Evolutionary conservation across 2,888 invertebrate genomes (phyloP).

Genomic region (Drosophila peninsularis): DNA sequence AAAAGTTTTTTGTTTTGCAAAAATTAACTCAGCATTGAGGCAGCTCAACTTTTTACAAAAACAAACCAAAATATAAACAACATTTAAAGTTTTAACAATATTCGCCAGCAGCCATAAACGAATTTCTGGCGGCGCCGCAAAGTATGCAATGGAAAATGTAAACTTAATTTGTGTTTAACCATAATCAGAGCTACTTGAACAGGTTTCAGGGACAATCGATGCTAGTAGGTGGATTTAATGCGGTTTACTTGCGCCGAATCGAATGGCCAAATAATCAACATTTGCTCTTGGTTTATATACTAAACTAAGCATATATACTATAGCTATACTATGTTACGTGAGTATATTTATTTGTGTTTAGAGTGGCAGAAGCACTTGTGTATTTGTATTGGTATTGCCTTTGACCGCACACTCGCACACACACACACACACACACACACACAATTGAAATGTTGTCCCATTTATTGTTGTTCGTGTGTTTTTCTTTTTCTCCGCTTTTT

Average conservation of each 20-base stretch:
- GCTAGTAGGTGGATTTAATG: background rate
- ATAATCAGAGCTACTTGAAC: constrained; percentile 34
- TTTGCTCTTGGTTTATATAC: constrained; percentile 38
- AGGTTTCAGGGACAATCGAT: constrained; percentile 10
- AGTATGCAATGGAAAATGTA: constrained; percentile 25
- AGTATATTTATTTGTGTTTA: constrained; percentile 33
- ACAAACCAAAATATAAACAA: constrained; percentile 9
- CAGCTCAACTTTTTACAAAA: constrained; percentile 31
- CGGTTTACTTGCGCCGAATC: constrained; percentile 16
- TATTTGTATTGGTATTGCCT: constrained; percentile 50
- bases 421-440: constrained; percentile 20
- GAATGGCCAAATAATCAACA: constrained; percentile 60
- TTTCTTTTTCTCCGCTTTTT: constrained; percentile 16
- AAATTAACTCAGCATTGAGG: constrained; percentile 50
- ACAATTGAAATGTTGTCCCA: constrained; percentile 44
- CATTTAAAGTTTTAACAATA: constrained; percentile 23
- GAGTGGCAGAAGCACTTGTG: constrained; percentile 38
- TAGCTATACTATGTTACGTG: constrained; percentile 1
- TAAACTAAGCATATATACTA: constrained; percentile 11
- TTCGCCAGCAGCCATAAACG: background rate
- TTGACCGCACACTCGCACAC: constrained; percentile 31
- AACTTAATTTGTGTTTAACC: constrained; percentile 63
- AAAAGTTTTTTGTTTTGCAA: constrained; percentile 38
- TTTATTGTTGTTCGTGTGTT: constrained; percentile 40
- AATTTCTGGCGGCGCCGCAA: constrained; percentile 8